Conservation (phyloP, 2,888 invertebrate genomes). For the Lutraria lutraria region DNA sequence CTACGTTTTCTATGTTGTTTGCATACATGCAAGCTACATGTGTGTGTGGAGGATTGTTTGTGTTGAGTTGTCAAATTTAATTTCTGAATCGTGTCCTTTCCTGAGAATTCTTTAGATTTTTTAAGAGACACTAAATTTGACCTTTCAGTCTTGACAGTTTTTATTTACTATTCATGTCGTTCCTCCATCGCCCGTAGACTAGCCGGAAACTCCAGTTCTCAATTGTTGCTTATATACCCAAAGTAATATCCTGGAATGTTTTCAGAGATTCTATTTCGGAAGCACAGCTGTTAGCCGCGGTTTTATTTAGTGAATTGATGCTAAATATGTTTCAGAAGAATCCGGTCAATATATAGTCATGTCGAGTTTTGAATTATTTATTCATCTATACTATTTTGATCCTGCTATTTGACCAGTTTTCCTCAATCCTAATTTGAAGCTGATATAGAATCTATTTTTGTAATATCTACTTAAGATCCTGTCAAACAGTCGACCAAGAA, state of each 20-base stretch:
- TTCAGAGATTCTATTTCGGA: not conserved
- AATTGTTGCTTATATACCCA: not conserved
- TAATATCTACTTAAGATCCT: not conserved
- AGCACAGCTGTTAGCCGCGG: not conserved
- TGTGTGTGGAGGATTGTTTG: no score
- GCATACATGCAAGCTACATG: no score
- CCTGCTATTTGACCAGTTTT: not conserved
- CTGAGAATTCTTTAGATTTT: no score
- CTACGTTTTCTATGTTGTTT: no score
- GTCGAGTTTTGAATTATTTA: slow-evolving; percentile 17
- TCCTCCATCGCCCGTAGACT: no score
- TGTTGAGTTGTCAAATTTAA: no score
- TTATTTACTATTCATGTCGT: no score
- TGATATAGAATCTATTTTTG: not conserved
- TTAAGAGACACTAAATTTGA: no score
- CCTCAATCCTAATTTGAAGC: not conserved
- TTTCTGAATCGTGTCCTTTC: no score
- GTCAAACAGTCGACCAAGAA: not conserved
- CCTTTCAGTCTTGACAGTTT: no score
- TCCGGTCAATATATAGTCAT: not conserved
- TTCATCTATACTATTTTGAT: not conserved
- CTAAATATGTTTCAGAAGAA: slow-evolving; percentile 5
- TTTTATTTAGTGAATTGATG: not conserved
- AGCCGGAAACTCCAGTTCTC: not conserved
- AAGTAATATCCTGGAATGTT: not conserved